Evolutionary conservation across 2,888 invertebrate genomes (phyloP).

Genomic region (Calephelis perditalis): DNA sequence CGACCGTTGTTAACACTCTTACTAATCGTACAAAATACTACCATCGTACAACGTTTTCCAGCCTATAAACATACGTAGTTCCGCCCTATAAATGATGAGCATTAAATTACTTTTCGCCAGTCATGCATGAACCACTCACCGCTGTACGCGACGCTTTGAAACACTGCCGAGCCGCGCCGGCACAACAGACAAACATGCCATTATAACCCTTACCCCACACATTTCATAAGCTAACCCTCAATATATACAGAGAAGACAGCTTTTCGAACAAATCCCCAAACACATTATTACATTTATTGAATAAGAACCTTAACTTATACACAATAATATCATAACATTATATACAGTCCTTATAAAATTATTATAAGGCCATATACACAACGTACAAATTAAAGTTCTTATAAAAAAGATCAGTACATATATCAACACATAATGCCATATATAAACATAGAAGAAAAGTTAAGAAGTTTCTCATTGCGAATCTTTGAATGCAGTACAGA

Average conservation of each 20-base stretch:
- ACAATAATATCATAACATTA: no score
- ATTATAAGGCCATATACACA: neutral
- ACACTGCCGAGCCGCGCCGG: slow-evolving; percentile 84
- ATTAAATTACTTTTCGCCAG: slow-evolving; percentile 13
- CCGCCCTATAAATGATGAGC: slow-evolving; percentile 13
- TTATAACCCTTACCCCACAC: slow-evolving; percentile 41
- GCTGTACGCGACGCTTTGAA: slow-evolving; percentile 97
- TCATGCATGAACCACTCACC: slow-evolving; percentile 83
- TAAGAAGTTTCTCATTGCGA: no score
- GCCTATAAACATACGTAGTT: slow-evolving; percentile 9
- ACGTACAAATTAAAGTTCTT: slow-evolving; percentile 1
- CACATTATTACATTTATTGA: neutral
- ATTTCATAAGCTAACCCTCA: slow-evolving; percentile 9
- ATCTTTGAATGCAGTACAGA: no score
- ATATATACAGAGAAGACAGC: slow-evolving; percentile 1
- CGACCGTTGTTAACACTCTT: no score
- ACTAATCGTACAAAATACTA: neutral
- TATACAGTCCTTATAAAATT: no score
- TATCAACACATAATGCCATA: neutral
- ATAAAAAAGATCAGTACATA: neutral
- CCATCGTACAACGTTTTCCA: neutral
- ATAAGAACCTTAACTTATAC: slow-evolving; percentile 3
- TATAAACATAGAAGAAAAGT: no score
- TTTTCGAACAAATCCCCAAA: neutral
- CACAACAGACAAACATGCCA: slow-evolving; percentile 76